phyloP scores from a whole-genome alignment of 2,797 vertebrate species.

The Coregonus suidteri region DNA sequence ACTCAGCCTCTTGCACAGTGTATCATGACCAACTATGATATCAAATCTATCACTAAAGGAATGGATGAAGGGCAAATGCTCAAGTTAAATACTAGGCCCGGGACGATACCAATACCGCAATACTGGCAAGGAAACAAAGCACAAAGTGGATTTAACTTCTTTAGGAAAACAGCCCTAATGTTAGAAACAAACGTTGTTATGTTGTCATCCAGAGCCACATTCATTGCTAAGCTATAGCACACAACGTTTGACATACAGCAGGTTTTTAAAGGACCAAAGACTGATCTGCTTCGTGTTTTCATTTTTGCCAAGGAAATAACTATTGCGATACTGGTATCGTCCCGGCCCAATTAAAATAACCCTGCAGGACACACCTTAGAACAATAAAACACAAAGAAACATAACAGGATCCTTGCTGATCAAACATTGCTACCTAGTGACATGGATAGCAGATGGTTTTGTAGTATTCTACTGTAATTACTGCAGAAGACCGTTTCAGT shows the following conservation, averaged over 20 bases:
- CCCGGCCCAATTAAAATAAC: neutral
- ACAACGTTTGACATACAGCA: too few relatives aligned
- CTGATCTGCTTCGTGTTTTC: too few relatives aligned
- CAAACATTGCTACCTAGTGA: slow-evolving; percentile 12
- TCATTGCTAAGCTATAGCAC: too few relatives aligned
- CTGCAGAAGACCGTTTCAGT: neutral
- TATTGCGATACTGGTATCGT: too few relatives aligned
- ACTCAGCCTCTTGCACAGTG: neutral
- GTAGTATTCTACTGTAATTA: slow-evolving; percentile 28
- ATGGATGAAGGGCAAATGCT: neutral
- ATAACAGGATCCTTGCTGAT: slow-evolving; percentile 26
- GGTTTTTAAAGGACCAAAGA: too few relatives aligned
- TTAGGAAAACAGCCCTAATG: too few relatives aligned
- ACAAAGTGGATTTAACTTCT: too few relatives aligned
- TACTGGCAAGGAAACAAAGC: too few relatives aligned
- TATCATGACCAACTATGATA: neutral
- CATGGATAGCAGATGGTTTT: slow-evolving; percentile 25
- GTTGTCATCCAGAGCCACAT: too few relatives aligned
- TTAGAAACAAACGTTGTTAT: too few relatives aligned
- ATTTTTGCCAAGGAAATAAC: too few relatives aligned
- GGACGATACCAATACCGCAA: too few relatives aligned
- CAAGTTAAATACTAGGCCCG: neutral
- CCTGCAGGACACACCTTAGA: neutral
- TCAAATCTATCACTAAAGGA: neutral
- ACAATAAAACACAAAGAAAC: neutral